Conservation (phyloP, 2,113 vertebrate genomes). For the Mormyrus lacerda region DNA sequence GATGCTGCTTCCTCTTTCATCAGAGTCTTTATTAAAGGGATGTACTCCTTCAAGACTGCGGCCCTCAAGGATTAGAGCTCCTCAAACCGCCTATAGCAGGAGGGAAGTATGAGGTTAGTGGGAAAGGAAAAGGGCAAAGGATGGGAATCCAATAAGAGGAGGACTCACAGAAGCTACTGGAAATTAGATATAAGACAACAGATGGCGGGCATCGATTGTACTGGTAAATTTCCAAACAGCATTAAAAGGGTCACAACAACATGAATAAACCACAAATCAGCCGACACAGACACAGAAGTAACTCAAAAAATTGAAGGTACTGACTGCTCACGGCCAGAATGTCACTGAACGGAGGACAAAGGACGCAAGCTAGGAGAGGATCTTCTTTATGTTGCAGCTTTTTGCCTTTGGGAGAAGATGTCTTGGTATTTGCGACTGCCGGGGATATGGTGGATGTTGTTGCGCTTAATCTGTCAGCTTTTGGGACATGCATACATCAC, state of each 20-base stretch:
- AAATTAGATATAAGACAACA: slow-evolving; percentile 13
- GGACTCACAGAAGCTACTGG: background rate
- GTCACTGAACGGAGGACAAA: background rate
- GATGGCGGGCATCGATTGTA: background rate
- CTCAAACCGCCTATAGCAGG: background rate
- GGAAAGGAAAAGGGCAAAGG: slow-evolving; percentile 5
- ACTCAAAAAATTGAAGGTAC: background rate
- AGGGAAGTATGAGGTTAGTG: slow-evolving; percentile 15
- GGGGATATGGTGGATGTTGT: background rate
- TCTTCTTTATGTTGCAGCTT: background rate
- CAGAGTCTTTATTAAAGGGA: background rate
- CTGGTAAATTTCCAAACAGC: background rate
- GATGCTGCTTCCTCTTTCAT: background rate
- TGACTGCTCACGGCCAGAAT: background rate
- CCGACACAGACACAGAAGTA: background rate
- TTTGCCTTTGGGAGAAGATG: background rate
- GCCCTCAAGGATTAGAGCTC: slow-evolving; percentile 29
- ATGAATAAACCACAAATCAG: background rate
- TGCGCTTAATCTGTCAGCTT: background rate
- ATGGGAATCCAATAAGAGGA: background rate
- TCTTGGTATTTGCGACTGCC: background rate
- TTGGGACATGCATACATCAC: background rate
- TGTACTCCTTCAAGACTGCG: slow-evolving; percentile 15
- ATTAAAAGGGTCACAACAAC: background rate
- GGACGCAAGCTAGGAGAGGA: background rate